phyloP scores from a whole-genome alignment of 2,888 invertebrate species.

The Zygogramma bicolorata region DNA sequence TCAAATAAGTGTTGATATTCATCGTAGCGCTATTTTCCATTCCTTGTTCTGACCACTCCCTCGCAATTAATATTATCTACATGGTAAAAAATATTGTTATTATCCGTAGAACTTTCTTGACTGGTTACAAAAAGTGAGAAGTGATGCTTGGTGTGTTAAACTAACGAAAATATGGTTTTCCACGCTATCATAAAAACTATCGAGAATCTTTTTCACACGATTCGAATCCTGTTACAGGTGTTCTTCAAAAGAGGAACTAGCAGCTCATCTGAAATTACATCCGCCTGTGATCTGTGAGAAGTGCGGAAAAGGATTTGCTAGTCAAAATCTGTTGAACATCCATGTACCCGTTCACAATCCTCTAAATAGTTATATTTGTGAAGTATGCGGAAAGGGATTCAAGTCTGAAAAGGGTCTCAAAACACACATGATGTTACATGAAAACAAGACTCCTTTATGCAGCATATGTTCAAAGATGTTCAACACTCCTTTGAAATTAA shows the following conservation, averaged over 20 bases:
- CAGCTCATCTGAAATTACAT: not conserved
- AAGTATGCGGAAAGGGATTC: not conserved
- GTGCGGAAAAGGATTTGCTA: slow-evolving; percentile 8
- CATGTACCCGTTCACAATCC: not conserved
- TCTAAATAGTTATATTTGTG: slow-evolving; percentile 1
- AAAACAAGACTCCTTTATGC: not conserved
- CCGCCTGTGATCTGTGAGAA: not conserved
- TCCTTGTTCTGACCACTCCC: no score
- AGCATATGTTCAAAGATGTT: not conserved
- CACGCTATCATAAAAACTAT: no score
- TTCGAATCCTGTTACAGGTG: no score
- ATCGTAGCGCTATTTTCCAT: no score
- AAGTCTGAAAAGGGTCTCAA: not conserved
- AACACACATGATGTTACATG: not conserved
- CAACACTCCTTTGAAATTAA: not conserved
- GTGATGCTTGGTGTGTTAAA: no score
- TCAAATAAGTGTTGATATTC: no score
- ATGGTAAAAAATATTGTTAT: no score
- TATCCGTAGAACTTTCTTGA: no score
- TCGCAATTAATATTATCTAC: no score
- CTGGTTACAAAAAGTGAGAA: no score
- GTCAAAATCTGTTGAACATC: not conserved
- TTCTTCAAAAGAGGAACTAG: not conserved
- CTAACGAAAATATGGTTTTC: no score
- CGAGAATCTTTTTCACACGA: no score